phyloP scores from a whole-genome alignment of 2,888 invertebrate species.

The Falcaria lacertinaria region DNA sequence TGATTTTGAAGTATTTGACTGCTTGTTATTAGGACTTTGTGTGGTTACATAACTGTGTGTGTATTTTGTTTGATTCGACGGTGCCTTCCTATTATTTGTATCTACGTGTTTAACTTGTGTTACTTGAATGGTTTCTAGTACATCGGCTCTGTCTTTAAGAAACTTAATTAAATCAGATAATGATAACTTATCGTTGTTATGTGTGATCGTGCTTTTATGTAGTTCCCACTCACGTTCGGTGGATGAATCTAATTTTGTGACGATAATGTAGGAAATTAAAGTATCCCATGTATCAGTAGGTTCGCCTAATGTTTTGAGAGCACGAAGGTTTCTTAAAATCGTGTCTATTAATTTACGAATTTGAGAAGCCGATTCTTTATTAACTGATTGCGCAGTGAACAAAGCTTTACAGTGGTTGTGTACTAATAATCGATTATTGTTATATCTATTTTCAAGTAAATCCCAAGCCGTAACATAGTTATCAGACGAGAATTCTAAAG shows the following conservation, averaged over 20 bases:
- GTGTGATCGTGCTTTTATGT: constrained; percentile 8
- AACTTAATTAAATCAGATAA: constrained; percentile 14
- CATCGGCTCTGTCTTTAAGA: constrained; percentile 16
- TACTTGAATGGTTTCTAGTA: constrained; percentile 15
- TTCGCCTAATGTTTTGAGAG: constrained; percentile 6
- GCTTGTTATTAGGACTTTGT: constrained; percentile 8
- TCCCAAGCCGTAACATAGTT: constrained; percentile 13
- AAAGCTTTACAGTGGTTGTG: constrained; percentile 11
- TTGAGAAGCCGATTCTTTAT: background rate
- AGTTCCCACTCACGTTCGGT: constrained; percentile 22
- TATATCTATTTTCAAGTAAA: constrained; percentile 9
- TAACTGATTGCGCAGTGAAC: constrained; percentile 1
- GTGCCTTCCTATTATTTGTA: background rate
- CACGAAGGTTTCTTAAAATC: constrained; percentile 4
- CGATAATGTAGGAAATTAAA: constrained; percentile 8
- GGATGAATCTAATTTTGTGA: constrained; percentile 13
- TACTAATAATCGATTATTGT: constrained; percentile 10
- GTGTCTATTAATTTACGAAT: constrained; percentile 6
- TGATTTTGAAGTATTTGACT: constrained; percentile 1
- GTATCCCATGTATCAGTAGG: constrained; percentile 10
- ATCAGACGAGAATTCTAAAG: constrained; percentile 11
- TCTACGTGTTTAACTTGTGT: constrained; percentile 7
- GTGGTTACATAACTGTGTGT: constrained; percentile 11
- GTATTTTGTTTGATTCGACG: constrained; percentile 1
- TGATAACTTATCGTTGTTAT: constrained; percentile 2